These are phyloP conservation scores for Serilophus lunatus DNA, from an alignment of 2,113 vertebrate species.

Conservation along the genomic window DNA sequence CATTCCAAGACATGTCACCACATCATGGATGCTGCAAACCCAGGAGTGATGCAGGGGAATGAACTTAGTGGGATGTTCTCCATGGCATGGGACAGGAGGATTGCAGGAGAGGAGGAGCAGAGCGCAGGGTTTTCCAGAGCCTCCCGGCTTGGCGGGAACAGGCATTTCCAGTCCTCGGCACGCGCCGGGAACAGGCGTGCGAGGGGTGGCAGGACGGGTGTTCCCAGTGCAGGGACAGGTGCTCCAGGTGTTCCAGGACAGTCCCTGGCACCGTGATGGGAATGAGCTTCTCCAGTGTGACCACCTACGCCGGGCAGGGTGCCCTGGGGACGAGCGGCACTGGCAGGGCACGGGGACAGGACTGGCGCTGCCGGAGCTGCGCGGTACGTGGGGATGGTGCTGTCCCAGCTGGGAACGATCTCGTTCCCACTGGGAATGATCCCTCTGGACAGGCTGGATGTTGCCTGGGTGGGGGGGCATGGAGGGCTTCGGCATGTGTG, in stretches of 20 bases:
- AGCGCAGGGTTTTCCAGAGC: neutral
- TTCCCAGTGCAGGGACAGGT: accelerated
- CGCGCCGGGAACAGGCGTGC: accelerated
- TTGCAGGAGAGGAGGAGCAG: neutral
- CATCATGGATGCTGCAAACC: neutral
- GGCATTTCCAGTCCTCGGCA: neutral
- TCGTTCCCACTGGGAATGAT: neutral
- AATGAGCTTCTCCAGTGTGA: accelerated
- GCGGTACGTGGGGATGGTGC: accelerated
- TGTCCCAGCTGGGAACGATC: too few species aligned
- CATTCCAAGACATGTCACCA: too few species aligned
- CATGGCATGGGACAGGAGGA: neutral
- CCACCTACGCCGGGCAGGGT: accelerated
- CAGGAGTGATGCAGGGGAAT: neutral
- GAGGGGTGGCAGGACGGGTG: neutral
- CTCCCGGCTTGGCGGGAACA: neutral
- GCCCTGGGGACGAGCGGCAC: neutral
- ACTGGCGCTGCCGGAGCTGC: neutral
- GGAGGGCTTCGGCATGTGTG: accelerated
- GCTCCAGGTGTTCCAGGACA: neutral
- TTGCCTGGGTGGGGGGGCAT: neutral
- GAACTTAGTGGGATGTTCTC: neutral
- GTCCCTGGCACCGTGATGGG: neutral
- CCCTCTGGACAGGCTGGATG: neutral
- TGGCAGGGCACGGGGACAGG: accelerated